A percentile compares a stretch with the other conserved stretches of the same genome.
These are phyloP conservation scores for Cirrhinus molitorella DNA, from an alignment of 2,797 vertebrate genomes.

Conservation along the genomic window DNA sequence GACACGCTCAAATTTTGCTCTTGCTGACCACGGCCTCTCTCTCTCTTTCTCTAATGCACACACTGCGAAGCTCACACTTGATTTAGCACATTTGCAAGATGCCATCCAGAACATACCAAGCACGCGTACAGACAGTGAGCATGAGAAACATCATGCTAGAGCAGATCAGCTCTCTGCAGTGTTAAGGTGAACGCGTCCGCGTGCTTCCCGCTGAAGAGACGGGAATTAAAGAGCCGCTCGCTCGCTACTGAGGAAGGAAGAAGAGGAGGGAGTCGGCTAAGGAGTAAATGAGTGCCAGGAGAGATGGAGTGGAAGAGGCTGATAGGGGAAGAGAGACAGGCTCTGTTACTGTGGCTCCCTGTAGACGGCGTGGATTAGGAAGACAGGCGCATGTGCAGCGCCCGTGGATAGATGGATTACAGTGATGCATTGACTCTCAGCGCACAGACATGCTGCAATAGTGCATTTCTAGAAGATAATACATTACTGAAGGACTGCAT, in stretches of 20 bases:
- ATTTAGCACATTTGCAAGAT: constrained; percentile 20
- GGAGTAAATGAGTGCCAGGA: constrained; percentile 60
- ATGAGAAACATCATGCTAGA: neutral
- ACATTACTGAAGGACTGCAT: neutral
- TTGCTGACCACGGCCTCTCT: constrained; percentile 17
- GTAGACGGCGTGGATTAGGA: constrained; percentile 77
- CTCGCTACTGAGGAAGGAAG: constrained; percentile 25
- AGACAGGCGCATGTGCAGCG: constrained; percentile 22
- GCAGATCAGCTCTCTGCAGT: constrained; percentile 1
- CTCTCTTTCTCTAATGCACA: neutral
- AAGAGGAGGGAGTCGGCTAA: constrained; percentile 29
- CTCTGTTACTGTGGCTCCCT: constrained; percentile 75
- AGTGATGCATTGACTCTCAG: constrained; percentile 31
- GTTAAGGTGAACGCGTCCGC: neutral
- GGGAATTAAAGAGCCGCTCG: constrained; percentile 23
- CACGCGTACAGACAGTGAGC: neutral
- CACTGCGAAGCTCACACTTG: constrained; percentile 19
- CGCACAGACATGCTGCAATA: neutral
- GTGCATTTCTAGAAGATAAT: neutral
- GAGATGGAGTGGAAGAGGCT: constrained; percentile 65
- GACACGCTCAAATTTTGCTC: neutral
- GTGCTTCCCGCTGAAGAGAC: constrained; percentile 12
- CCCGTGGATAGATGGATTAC: constrained; percentile 41
- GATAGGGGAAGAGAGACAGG: constrained; percentile 59
- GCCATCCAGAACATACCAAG: neutral